Percentiles rank a stretch among this genome's conserved stretches.
Conservation (phyloP, 2,113 vertebrate genomes). For the Zeus faber region DNA sequence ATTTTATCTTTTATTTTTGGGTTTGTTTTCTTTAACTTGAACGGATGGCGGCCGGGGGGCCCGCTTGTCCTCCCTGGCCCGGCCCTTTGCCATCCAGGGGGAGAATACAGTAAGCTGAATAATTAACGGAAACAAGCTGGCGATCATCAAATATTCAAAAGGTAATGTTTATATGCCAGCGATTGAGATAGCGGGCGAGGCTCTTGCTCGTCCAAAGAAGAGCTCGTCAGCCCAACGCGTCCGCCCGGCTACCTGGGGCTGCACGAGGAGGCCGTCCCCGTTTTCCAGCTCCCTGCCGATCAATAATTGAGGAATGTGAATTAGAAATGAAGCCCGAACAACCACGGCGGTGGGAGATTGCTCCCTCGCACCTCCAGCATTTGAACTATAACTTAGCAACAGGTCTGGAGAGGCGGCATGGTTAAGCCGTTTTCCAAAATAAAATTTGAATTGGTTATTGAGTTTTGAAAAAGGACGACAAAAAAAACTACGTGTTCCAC, state of each 20-base stretch:
- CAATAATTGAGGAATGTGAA: conserved; percentile 61
- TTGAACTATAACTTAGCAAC: too few relatives aligned
- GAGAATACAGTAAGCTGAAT: conserved; percentile 71
- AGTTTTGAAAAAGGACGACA: conserved; percentile 17
- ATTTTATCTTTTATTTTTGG: too few relatives aligned
- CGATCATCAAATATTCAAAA: conserved; percentile 75
- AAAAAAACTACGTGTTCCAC: too few relatives aligned
- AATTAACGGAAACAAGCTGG: conserved; percentile 78
- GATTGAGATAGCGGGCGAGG: conserved; percentile 63
- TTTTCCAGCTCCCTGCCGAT: conserved; percentile 54
- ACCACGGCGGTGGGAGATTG: conserved; percentile 54
- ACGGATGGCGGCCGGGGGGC: too few relatives aligned
- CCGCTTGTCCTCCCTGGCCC: not conserved
- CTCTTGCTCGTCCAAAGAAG: conserved; percentile 61
- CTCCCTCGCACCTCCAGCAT: conserved; percentile 57
- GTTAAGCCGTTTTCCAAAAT: too few relatives aligned
- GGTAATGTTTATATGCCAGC: conserved; percentile 72
- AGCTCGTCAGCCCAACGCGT: conserved; percentile 60
- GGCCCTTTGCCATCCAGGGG: conserved; percentile 42
- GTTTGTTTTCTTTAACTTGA: too few relatives aligned
- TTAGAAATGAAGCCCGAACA: conserved; percentile 68
- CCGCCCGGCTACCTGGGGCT: conserved; percentile 60
- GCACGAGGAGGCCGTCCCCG: conserved; percentile 34
- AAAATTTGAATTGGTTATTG: too few relatives aligned
- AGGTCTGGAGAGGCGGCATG: too few relatives aligned